A percentile compares a stretch with the other conserved stretches of the same genome.
These are phyloP conservation scores for Helicoverpa armigera DNA, from an alignment of 1,140 invertebrate genomes.

Conservation along the genomic window DNA sequence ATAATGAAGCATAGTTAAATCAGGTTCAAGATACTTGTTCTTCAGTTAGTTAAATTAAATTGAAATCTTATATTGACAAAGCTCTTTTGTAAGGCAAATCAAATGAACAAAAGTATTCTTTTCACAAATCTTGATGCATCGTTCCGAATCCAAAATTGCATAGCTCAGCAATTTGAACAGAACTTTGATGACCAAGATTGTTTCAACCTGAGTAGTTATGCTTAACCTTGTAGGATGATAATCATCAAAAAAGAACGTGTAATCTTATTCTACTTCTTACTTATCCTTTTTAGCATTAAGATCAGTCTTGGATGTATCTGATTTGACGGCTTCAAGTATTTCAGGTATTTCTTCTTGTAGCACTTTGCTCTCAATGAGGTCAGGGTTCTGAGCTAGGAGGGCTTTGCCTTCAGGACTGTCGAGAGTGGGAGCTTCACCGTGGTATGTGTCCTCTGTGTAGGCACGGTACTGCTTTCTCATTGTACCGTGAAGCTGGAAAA, in stretches of 20 bases:
- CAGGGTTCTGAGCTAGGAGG: slow-evolving; percentile 65
- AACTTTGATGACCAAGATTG: background rate
- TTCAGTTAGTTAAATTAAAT: too few relatives aligned
- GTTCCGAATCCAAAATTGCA: slow-evolving; percentile 12
- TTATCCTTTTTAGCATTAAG: background rate
- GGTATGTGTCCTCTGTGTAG: slow-evolving; percentile 90
- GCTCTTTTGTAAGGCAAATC: too few relatives aligned
- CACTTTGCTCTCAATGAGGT: slow-evolving; percentile 53
- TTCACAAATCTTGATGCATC: background rate
- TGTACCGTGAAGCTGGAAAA: slow-evolving; percentile 89
- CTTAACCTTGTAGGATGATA: slow-evolving; percentile 14
- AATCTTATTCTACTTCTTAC: background rate
- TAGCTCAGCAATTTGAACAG: background rate
- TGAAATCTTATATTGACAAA: too few relatives aligned
- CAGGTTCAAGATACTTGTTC: background rate
- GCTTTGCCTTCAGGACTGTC: slow-evolving; percentile 67
- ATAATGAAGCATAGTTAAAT: background rate
- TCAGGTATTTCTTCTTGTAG: slow-evolving; percentile 20
- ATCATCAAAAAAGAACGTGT: slow-evolving; percentile 22
- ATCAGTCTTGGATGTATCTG: slow-evolving; percentile 40
- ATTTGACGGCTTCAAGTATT: slow-evolving; percentile 15
- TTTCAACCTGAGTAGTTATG: background rate
- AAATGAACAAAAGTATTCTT: background rate
- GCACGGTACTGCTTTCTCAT: slow-evolving; percentile 88
- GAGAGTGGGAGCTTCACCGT: slow-evolving; percentile 70